Conservation (phyloP, 2,797 vertebrate genomes). For the Arnoldichthys spilopterus region DNA sequence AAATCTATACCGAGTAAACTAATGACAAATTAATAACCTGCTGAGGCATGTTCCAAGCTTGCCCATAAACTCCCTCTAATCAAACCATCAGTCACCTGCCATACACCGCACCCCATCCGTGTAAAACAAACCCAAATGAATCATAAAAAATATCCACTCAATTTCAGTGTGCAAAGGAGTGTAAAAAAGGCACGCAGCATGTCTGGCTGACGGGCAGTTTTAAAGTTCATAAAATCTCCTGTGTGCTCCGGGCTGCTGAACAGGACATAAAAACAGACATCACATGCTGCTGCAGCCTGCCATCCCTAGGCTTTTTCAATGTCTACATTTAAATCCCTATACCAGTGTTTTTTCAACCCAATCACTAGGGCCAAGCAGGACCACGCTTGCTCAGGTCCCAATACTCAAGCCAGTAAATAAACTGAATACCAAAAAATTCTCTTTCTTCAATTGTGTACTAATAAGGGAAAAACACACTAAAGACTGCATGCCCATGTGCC, state of each 20-base stretch:
- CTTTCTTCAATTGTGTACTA: too few relatives aligned
- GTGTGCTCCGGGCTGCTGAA: not conserved
- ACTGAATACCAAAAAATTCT: not conserved
- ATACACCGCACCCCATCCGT: not conserved
- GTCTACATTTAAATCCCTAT: not conserved
- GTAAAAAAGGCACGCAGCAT: constrained; percentile 2
- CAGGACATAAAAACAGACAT: not conserved
- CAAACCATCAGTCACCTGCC: constrained; percentile 47
- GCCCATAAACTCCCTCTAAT: constrained; percentile 37
- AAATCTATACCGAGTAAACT: not conserved
- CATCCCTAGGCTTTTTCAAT: not conserved
- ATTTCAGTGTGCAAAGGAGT: not conserved
- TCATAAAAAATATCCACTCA: not conserved
- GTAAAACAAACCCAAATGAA: constrained; percentile 17
- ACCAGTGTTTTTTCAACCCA: not conserved
- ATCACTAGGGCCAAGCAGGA: not conserved
- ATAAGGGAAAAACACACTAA: too few relatives aligned
- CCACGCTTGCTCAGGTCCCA: not conserved
- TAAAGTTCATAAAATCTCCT: constrained; percentile 37
- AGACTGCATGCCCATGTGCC: too few relatives aligned
- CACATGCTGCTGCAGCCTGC: not conserved
- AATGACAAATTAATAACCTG: constrained; percentile 41
- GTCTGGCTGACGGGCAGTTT: constrained; percentile 17
- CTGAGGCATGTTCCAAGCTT: constrained; percentile 9
- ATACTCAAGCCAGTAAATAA: not conserved